Conservation (phyloP, 2,113 vertebrate genomes). For the Macrotus californicus region DNA sequence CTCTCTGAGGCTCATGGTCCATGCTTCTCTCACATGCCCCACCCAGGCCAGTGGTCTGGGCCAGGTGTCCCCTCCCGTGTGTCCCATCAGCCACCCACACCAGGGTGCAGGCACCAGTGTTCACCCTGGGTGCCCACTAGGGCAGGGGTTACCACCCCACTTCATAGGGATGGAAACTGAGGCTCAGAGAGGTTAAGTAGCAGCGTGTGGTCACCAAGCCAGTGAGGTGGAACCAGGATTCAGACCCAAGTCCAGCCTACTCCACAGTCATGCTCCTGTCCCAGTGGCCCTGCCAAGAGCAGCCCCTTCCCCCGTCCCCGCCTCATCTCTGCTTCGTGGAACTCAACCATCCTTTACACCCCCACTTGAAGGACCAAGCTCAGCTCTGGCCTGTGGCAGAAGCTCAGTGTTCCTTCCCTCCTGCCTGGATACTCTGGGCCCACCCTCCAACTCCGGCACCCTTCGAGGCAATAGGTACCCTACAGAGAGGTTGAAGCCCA, state of each 20-base stretch:
- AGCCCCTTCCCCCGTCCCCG: fast-evolving
- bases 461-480: background rate
- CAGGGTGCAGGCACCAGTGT: background rate
- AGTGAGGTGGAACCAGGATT: background rate
- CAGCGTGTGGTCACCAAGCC: background rate
- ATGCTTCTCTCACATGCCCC: background rate
- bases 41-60: background rate
- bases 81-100: background rate
- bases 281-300: background rate
- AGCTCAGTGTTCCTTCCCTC: background rate
- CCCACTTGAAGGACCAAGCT: too few species aligned
- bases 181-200: background rate
- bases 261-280: background rate
- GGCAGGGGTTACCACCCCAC: background rate
- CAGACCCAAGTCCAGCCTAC: background rate
- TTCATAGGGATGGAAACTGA: background rate
- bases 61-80: background rate
- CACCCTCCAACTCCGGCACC: background rate
- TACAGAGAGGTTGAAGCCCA: background rate
- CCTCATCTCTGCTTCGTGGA: background rate
- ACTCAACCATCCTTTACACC: background rate
- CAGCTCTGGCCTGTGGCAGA: background rate
- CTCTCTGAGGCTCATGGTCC: background rate
- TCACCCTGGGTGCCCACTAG: background rate
- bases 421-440: background rate